phyloP scores from a whole-genome alignment of 2,888 invertebrate genomes.

The Aplocera efformata region DNA sequence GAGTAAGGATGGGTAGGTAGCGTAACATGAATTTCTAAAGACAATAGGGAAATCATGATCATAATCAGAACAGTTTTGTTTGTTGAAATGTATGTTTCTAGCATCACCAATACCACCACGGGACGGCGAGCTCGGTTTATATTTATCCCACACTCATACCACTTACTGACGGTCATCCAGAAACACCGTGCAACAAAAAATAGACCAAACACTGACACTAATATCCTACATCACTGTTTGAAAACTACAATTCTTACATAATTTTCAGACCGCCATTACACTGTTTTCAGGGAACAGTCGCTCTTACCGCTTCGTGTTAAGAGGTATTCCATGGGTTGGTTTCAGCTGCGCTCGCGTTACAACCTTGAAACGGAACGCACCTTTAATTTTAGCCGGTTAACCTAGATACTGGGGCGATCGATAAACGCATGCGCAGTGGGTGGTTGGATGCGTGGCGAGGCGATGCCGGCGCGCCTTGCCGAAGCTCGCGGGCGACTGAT shows the following conservation, averaged over 20 bases:
- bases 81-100: constrained; percentile 20
- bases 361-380: constrained; percentile 78
- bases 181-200: constrained; percentile 43
- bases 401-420: constrained; percentile 74
- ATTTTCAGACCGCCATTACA: constrained; percentile 65
- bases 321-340: constrained; percentile 60
- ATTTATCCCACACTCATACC: constrained; percentile 56
- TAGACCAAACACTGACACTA: constrained; percentile 27
- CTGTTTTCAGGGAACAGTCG: constrained; percentile 55
- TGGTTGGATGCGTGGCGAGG: constrained; percentile 44
- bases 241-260: constrained; percentile 70
- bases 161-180: constrained; percentile 61
- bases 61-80: constrained; percentile 9
- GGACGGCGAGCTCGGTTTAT: constrained; percentile 53
- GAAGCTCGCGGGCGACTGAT: constrained; percentile 52
- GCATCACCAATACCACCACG: constrained; percentile 13
- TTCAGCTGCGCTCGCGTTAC: constrained; percentile 74
- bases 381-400: constrained; percentile 80
- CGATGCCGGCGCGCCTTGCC: constrained; percentile 43
- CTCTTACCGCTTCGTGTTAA: constrained; percentile 41
- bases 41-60: constrained; percentile 1
- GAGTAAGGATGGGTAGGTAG: too few species aligned
- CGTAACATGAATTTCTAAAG: too few species aligned
- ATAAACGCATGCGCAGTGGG: constrained; percentile 71
- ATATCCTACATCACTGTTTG: constrained; percentile 48